These are phyloP conservation scores for Anthopleura sola DNA, from an alignment of 64 coral and sea anemone species.

Conservation along the genomic window DNA sequence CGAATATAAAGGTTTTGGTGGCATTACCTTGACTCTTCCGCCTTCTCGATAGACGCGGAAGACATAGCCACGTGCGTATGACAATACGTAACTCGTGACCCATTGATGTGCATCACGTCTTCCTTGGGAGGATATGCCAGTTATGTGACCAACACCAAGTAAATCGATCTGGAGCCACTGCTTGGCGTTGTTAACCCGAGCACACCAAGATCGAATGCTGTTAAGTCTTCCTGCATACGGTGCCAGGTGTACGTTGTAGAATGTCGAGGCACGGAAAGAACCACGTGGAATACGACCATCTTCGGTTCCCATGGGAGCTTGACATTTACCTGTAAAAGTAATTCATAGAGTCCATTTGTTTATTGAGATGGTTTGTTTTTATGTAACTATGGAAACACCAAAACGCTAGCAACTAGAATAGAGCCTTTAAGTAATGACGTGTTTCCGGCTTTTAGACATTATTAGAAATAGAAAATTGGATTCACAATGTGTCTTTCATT, in stretches of 20 bases:
- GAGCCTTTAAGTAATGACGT: too few relatives aligned
- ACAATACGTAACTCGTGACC: conserved; percentile 62
- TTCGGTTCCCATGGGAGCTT: conserved; percentile 65
- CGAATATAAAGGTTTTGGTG: too few relatives aligned
- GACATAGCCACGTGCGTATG: conserved; percentile 25
- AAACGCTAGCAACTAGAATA: too few relatives aligned
- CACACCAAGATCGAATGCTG: conserved; percentile 28
- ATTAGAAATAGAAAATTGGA: too few relatives aligned
- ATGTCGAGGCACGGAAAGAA: conserved; percentile 58
- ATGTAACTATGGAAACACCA: too few relatives aligned
- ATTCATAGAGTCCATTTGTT: too few relatives aligned
- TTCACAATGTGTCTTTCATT: too few relatives aligned
- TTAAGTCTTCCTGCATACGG: conserved; percentile 55
- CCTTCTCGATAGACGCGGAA: conserved; percentile 54
- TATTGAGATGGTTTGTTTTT: too few relatives aligned
- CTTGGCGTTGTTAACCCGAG: conserved; percentile 22
- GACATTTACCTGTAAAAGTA: conserved; percentile 49
- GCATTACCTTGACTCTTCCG: conserved; percentile 24
- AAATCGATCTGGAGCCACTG: conserved; percentile 67
- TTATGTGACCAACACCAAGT: conserved; percentile 40
- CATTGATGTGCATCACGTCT: conserved; percentile 76
- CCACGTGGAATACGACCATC: conserved; percentile 71
- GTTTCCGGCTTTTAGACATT: too few relatives aligned
- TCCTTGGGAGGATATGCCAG: conserved; percentile 75
- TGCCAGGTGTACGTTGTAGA: conserved; percentile 61